A percentile compares a stretch with the other conserved stretches of the same genome.
Evolutionary conservation across 2,113 vertebrate species (phyloP).

Genomic region (Microcebus tavaratra): DNA sequence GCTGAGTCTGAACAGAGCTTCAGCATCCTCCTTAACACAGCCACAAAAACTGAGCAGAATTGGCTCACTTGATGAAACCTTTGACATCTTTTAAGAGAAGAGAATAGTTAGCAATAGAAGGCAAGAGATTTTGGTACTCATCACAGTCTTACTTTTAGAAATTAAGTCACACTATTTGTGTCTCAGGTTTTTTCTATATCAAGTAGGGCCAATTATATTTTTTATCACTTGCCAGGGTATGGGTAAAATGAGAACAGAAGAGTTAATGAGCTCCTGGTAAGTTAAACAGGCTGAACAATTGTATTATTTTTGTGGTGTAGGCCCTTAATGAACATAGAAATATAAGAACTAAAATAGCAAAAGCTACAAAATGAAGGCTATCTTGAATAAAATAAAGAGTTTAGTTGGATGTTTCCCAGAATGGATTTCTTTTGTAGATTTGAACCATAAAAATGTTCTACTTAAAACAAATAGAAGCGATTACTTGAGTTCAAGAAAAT

Average conservation of each 20-base stretch:
- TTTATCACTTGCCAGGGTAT: conserved; percentile 39
- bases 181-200: not conserved
- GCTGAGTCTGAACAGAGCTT: not conserved
- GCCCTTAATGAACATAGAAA: conserved; percentile 52
- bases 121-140: conserved; percentile 2
- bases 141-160: conserved; percentile 51
- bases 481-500: not conserved
- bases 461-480: not conserved
- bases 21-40: conserved; percentile 17
- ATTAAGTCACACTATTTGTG: conserved; percentile 42
- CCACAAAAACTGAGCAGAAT: not conserved
- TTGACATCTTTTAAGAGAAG: conserved; percentile 6
- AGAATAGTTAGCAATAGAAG: not conserved
- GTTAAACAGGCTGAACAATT: conserved; percentile 42
- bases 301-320: conserved; percentile 51
- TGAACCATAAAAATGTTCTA: not conserved
- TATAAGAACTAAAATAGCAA: conserved; percentile 27
- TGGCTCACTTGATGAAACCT: not conserved
- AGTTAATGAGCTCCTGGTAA: conserved; percentile 49
- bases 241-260: conserved; percentile 65
- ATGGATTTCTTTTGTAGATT: not conserved
- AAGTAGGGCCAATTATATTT: conserved; percentile 48
- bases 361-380: conserved; percentile 34
- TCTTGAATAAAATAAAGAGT: conserved; percentile 27
- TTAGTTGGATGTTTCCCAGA: not conserved